Conservation (phyloP, 2,113 vertebrate genomes). For the Melierax canorus region DNA sequence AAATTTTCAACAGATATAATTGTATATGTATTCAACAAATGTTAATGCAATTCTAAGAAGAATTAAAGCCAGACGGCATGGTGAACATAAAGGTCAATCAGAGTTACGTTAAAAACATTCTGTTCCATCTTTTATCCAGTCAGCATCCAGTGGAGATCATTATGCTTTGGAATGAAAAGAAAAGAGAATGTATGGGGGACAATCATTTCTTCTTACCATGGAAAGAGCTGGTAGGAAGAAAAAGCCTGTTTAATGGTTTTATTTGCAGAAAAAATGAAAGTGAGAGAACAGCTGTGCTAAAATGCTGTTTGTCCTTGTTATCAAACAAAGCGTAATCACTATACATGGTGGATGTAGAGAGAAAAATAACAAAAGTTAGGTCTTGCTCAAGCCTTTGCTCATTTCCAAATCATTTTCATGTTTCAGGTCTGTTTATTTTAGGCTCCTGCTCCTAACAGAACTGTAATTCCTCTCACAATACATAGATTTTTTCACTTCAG, state of each 20-base stretch:
- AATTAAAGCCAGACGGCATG: constrained; percentile 41
- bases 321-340: constrained; percentile 2
- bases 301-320: neutral
- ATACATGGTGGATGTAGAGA: neutral
- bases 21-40: constrained; percentile 19
- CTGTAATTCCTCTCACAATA: neutral
- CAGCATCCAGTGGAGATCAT: neutral
- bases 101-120: neutral
- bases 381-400: neutral
- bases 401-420: neutral
- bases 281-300: neutral
- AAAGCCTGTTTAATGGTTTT: neutral
- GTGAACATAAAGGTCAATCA: constrained; percentile 42
- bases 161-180: neutral
- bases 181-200: neutral
- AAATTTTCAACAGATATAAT: constrained; percentile 15
- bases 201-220: neutral
- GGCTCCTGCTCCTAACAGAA: neutral
- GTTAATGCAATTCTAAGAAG: neutral
- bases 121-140: neutral
- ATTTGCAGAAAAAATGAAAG: neutral
- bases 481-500: neutral
- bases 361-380: neutral
- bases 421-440: neutral
- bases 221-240: neutral